These are phyloP conservation scores for Frieseomelitta varia DNA, from an alignment of 1,140 invertebrate species.

Conservation along the genomic window DNA sequence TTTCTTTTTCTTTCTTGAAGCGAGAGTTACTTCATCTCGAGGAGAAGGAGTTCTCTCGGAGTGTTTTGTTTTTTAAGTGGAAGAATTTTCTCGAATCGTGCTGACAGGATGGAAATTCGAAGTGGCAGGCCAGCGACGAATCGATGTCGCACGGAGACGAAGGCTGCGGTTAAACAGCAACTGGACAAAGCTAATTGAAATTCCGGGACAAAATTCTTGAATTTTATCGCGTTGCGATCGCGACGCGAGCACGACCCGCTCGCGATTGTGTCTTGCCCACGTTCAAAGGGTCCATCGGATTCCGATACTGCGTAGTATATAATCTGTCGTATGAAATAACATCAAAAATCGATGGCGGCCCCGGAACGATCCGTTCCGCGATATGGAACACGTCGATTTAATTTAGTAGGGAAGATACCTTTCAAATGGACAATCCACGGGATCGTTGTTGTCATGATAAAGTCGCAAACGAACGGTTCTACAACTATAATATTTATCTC, in stretches of 20 bases:
- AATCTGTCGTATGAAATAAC: background rate
- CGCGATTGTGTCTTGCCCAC: slow-evolving; percentile 51
- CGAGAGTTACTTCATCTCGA: background rate
- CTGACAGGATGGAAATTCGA: background rate
- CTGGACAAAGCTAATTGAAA: slow-evolving; percentile 64
- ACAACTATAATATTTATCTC: no score
- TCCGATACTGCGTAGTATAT: slow-evolving; percentile 35
- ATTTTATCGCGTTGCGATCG: slow-evolving; percentile 49
- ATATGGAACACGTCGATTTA: background rate
- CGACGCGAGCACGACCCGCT: slow-evolving; percentile 36
- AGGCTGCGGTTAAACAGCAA: no score
- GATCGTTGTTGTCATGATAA: background rate
- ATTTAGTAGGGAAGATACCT: background rate
- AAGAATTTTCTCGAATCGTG: background rate
- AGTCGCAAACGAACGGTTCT: background rate
- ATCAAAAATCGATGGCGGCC: background rate
- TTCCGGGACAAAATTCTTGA: slow-evolving; percentile 71
- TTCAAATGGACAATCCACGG: background rate
- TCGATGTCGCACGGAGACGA: background rate
- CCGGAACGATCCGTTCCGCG: background rate
- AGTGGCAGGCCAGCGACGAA: background rate
- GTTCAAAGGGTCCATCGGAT: slow-evolving; percentile 37
- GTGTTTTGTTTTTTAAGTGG: background rate
- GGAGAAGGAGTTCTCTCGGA: background rate
- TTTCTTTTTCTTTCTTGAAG: background rate